Evolutionary conservation across 2,888 invertebrate genomes (phyloP).

Genomic region (Cephonodes hylas): DNA sequence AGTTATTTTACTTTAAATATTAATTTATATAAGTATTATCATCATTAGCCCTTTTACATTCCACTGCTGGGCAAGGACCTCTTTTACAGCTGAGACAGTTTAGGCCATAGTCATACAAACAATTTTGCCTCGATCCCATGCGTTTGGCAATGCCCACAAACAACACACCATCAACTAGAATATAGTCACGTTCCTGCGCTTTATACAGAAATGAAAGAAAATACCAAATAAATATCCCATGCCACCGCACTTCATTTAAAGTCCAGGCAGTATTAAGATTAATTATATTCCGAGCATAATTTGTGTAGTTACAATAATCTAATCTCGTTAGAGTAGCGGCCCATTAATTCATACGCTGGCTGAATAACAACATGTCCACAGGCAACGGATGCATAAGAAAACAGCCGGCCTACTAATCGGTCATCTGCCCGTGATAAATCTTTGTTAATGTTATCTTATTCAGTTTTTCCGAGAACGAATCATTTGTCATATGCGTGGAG

Average conservation of each 20-base stretch:
- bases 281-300: conserved; percentile 10
- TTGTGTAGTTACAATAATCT: conserved; percentile 22
- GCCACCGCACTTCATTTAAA: not conserved
- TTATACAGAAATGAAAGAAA: too few species aligned
- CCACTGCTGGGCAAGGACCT: too few species aligned
- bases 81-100: too few species aligned
- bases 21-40: too few species aligned
- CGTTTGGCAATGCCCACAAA: too few species aligned
- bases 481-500: not conserved
- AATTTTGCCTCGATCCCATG: too few species aligned
- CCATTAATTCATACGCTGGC: conserved; percentile 28
- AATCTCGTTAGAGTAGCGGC: conserved; percentile 27
- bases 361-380: conserved; percentile 24
- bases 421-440: conserved; percentile 17
- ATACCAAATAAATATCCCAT: too few species aligned
- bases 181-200: too few species aligned
- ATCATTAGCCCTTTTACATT: too few species aligned
- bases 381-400: conserved; percentile 27
- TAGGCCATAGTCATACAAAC: too few species aligned
- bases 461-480: conserved; percentile 10
- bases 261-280: conserved; percentile 2
- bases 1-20: too few species aligned
- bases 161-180: too few species aligned
- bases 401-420: conserved; percentile 20
- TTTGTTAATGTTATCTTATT: conserved; percentile 2